phyloP scores from a whole-genome alignment of 1,140 invertebrate genomes.

The Pararge aegeria region DNA sequence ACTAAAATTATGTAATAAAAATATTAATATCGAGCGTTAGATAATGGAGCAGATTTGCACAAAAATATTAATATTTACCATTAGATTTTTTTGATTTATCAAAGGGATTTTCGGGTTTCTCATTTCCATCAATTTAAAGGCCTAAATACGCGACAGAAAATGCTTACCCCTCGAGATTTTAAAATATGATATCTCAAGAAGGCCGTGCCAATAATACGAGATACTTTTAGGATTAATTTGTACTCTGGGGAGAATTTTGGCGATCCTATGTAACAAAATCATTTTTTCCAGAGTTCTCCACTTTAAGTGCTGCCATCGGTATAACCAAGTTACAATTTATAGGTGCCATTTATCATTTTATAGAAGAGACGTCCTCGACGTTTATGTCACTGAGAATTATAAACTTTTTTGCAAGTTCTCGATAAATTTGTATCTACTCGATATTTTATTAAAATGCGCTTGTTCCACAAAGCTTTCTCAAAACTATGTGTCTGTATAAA shows the following conservation, averaged over 20 bases:
- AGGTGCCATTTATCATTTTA: slow-evolving; percentile 64
- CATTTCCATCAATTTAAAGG: not conserved
- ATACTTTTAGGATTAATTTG: slow-evolving; percentile 49
- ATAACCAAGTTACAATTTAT: slow-evolving; percentile 67
- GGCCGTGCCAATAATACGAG: slow-evolving; percentile 22
- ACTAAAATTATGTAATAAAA: too few species aligned
- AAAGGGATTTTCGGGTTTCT: not conserved
- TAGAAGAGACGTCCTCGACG: slow-evolving; percentile 45
- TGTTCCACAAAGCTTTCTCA: too few species aligned
- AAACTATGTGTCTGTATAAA: too few species aligned
- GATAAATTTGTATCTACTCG: not conserved
- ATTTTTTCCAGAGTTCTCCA: slow-evolving; percentile 61
- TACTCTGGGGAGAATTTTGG: slow-evolving; percentile 32
- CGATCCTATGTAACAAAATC: slow-evolving; percentile 60
- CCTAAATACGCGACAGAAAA: slow-evolving; percentile 19
- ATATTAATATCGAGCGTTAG: too few species aligned
- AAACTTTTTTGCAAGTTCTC: not conserved
- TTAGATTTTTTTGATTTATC: not conserved
- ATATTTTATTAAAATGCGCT: not conserved
- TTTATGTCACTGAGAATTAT: slow-evolving; percentile 14
- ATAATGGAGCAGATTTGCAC: too few species aligned
- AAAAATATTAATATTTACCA: not conserved
- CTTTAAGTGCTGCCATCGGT: slow-evolving; percentile 51
- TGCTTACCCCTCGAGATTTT: slow-evolving; percentile 18
- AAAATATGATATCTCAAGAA: slow-evolving; percentile 34